A percentile compares a stretch with the other conserved stretches of the same genome.
These are phyloP conservation scores for Boloria euphrosyne DNA, from an alignment of 2,888 invertebrate genomes.

Conservation along the genomic window DNA sequence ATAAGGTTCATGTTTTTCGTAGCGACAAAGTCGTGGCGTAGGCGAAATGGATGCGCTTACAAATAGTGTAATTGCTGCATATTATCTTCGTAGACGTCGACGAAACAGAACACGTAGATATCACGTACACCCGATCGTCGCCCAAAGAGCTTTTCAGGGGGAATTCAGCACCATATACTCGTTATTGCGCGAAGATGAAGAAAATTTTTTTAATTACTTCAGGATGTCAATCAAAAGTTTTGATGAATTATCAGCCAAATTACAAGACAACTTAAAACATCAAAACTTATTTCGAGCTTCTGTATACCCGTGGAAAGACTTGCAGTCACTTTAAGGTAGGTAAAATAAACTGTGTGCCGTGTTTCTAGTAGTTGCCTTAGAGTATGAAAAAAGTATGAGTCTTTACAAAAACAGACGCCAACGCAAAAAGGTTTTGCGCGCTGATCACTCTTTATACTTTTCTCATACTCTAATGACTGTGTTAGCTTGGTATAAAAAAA, in stretches of 20 bases:
- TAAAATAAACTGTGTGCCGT: neutral
- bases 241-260: constrained; percentile 32
- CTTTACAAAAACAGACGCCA: no score
- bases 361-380: neutral
- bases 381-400: neutral
- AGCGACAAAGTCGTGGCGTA: neutral
- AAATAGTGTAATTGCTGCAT: constrained; percentile 28
- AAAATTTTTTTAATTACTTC: constrained; percentile 34
- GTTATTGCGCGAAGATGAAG: constrained; percentile 26
- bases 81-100: constrained; percentile 29
- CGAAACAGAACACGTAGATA: constrained; percentile 25
- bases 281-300: constrained; percentile 30
- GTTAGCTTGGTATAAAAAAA: no score
- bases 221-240: constrained; percentile 36
- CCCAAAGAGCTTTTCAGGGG: constrained; percentile 21
- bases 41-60: neutral
- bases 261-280: constrained; percentile 33
- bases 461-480: neutral
- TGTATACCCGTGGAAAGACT: constrained; percentile 35
- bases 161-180: constrained; percentile 30
- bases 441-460: no score
- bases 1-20: no score
- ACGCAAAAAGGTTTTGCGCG: no score
- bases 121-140: constrained; percentile 34
- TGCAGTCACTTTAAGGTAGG: constrained; percentile 35